A percentile compares a stretch with the other conserved stretches of the same genome.
These are phyloP conservation scores for Agrotis puta DNA, from an alignment of 2,888 invertebrate genomes.

Conservation along the genomic window DNA sequence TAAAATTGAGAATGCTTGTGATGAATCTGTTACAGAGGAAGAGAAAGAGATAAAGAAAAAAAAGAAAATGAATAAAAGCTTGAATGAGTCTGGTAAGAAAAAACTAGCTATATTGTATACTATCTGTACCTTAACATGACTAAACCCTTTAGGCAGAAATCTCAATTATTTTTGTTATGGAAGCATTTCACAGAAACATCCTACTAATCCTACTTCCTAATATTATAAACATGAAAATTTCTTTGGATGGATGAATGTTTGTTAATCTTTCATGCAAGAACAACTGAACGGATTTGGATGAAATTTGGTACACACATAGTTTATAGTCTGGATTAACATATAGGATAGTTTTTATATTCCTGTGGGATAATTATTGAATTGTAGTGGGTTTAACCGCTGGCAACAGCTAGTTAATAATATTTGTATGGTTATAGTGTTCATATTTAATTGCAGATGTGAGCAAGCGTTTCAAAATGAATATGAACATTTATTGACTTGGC, in stretches of 20 bases:
- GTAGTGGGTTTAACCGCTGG: too few species aligned
- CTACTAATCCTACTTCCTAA: too few species aligned
- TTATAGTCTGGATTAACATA: too few species aligned
- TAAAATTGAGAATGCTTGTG: constrained; percentile 44
- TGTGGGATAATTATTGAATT: too few species aligned
- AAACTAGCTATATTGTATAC: background rate
- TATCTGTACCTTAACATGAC: background rate
- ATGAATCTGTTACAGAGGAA: constrained; percentile 61
- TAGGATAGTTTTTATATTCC: too few species aligned
- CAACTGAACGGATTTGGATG: too few species aligned
- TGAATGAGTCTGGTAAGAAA: constrained; percentile 84
- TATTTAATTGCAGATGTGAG: too few species aligned
- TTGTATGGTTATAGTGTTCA: too few species aligned
- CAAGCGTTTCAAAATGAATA: background rate
- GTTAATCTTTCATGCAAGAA: background rate
- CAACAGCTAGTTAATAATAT: too few species aligned
- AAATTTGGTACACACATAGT: too few species aligned
- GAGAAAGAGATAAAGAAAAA: constrained; percentile 58
- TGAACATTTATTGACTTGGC: background rate
- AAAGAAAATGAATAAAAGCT: constrained; percentile 75
- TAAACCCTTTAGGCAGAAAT: background rate
- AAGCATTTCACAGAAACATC: too few species aligned
- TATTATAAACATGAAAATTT: too few species aligned
- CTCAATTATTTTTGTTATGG: background rate
- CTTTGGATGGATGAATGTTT: background rate